Evolutionary conservation across 1,140 invertebrate species (phyloP).

Genomic region (Brachionus manjavacas): DNA sequence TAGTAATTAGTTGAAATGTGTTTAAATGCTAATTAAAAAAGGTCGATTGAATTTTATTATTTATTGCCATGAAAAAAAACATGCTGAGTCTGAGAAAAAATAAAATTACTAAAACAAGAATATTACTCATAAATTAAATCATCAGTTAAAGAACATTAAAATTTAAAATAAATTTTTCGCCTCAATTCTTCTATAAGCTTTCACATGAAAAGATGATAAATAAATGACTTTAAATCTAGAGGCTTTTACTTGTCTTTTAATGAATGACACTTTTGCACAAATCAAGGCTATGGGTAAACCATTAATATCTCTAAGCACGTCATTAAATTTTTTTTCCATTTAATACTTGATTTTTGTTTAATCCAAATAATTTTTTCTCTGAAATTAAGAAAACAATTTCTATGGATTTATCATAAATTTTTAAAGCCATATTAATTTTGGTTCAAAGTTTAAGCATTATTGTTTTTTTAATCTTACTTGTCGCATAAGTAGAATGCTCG

Average conservation of each 20-base stretch:
- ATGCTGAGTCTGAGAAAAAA: neutral
- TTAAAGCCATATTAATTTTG: conserved; percentile 1
- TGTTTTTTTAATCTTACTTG: neutral
- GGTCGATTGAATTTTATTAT: neutral
- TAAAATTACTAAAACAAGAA: neutral
- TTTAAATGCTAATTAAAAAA: conserved; percentile 30
- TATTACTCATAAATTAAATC: neutral
- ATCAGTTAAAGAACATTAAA: neutral
- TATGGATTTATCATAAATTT: neutral
- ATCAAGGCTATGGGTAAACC: neutral
- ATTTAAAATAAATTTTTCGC: neutral
- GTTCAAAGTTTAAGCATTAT: neutral
- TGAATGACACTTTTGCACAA: neutral
- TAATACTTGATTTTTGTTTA: neutral
- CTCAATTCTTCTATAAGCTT: neutral
- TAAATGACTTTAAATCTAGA: neutral
- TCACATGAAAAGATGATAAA: neutral
- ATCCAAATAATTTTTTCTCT: neutral
- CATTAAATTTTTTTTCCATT: neutral
- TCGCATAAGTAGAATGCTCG: neutral
- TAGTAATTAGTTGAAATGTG: neutral
- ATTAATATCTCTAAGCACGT: neutral
- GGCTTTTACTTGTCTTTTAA: neutral
- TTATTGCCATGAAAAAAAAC: neutral
- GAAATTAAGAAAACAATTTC: neutral